Evolutionary conservation across 2,797 vertebrate genomes (phyloP).

Genomic region (Onychomys arenicola): DNA sequence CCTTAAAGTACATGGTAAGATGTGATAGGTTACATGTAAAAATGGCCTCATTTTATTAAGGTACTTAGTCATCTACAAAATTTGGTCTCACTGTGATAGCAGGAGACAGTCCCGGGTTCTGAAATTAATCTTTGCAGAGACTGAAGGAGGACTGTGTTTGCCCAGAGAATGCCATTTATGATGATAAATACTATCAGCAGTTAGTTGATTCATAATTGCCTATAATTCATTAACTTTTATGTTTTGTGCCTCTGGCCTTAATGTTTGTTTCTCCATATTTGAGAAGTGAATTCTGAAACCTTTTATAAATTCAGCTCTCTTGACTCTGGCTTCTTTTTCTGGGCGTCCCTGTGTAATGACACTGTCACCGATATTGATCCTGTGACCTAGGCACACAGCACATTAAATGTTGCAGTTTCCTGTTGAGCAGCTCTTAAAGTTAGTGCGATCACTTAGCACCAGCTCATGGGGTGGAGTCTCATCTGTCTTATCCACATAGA

Average conservation of each 20-base stretch:
- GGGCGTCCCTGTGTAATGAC: background rate
- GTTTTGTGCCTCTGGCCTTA: background rate
- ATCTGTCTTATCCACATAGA: background rate
- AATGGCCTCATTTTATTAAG: background rate
- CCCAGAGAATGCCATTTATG: background rate
- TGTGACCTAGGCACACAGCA: background rate
- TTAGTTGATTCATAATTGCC: slow-evolving; percentile 29
- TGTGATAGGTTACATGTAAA: background rate
- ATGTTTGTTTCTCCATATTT: background rate
- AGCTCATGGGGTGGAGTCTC: background rate
- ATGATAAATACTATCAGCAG: background rate
- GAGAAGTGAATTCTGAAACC: background rate
- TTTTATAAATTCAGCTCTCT: background rate
- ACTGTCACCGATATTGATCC: slow-evolving; percentile 4
- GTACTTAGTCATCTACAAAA: background rate
- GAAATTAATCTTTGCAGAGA: background rate
- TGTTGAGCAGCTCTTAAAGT: background rate
- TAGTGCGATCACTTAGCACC: background rate
- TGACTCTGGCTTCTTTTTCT: background rate
- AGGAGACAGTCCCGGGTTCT: background rate
- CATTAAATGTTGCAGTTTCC: background rate
- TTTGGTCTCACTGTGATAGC: background rate
- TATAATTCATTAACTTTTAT: slow-evolving; percentile 39
- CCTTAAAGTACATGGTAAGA: background rate
- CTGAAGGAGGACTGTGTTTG: background rate